These are phyloP conservation scores for Chydorus sphaericus DNA, from an alignment of 2,888 invertebrate species.

Conservation along the genomic window DNA sequence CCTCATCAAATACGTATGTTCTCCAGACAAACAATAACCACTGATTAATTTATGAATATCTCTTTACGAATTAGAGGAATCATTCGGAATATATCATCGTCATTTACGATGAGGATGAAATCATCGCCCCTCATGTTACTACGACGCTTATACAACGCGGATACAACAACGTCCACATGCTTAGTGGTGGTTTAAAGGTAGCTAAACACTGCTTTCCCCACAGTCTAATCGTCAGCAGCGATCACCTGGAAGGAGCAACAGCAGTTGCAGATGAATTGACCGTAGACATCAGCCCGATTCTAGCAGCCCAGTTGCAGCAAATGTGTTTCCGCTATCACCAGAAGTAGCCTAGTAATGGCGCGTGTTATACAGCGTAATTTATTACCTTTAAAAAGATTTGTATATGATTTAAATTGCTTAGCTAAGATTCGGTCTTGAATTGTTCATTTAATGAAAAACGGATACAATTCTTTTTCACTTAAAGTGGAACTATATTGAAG, in stretches of 20 bases:
- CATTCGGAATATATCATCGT: constrained; percentile 31
- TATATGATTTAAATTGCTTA: no score
- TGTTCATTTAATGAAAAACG: no score
- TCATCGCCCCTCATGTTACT: constrained; percentile 27
- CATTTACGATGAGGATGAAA: constrained; percentile 34
- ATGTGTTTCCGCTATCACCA: neutral
- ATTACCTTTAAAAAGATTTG: no score
- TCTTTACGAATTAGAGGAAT: constrained; percentile 27
- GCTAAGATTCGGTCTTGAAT: no score
- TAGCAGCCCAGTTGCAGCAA: neutral
- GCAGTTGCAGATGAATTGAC: no score
- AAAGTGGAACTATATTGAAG: no score
- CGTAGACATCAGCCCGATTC: neutral
- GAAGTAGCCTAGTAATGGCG: no score
- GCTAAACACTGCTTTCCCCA: constrained; percentile 14
- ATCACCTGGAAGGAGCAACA: neutral
- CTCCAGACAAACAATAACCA: neutral
- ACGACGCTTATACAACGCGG: constrained; percentile 33
- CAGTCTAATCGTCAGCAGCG: neutral
- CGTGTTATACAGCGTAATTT: no score
- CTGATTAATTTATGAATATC: neutral
- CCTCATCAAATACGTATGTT: constrained; percentile 30
- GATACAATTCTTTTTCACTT: no score
- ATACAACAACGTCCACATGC: constrained; percentile 34
- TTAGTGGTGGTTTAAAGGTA: constrained; percentile 32